Evolutionary conservation across 2,888 invertebrate genomes (phyloP).

Genomic region (Drosophila robusta): DNA sequence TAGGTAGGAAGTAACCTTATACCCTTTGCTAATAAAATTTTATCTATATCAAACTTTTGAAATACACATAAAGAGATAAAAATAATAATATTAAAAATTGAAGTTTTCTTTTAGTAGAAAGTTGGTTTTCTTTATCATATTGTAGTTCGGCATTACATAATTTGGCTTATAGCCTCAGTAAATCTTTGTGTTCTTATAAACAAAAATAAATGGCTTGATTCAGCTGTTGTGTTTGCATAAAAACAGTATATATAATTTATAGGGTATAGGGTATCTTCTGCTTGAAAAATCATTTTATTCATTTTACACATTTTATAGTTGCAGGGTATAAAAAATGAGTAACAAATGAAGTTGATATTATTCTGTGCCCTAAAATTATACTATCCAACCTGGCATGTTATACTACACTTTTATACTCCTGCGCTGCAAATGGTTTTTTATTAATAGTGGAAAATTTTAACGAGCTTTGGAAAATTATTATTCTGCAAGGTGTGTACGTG

Average conservation of each 20-base stretch:
- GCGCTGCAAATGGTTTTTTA: neutral
- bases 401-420: neutral
- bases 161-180: too few species aligned
- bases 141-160: too few species aligned
- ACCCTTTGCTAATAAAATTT: neutral
- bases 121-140: neutral
- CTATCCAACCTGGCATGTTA: neutral
- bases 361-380: neutral
- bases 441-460: neutral
- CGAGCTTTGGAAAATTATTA: neutral
- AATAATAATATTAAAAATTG: neutral
- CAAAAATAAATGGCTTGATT: too few species aligned
- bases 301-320: neutral
- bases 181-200: too few species aligned
- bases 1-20: neutral
- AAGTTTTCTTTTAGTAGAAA: neutral
- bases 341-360: conserved; percentile 22
- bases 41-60: too few species aligned
- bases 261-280: neutral
- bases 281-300: neutral
- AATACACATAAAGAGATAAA: too few species aligned
- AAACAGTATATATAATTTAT: too few species aligned
- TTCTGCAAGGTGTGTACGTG: neutral
- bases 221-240: too few species aligned
- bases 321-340: neutral